Evolutionary conservation across 1,140 invertebrate species (phyloP), one percentile per base, ranked within the genome.

Genomic region (Piezodorus guildinii): DNA sequence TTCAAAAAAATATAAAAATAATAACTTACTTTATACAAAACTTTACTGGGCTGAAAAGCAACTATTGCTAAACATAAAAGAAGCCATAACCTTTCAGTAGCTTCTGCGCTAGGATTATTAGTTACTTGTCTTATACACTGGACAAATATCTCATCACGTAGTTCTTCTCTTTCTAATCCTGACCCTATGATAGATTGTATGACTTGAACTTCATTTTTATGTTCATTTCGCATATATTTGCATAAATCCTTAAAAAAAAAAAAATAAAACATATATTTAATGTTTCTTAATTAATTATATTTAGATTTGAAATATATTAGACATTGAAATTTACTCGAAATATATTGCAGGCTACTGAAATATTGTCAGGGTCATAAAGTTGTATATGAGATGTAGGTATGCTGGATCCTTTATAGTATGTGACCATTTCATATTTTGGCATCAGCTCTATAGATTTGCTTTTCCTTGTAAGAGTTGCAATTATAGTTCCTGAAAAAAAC

Each of bases 371-470:
- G 77, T 96, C 94, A 74, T 94, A 94, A 78, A 98, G 84, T 70
- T 94, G 91, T 71, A 96, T 88, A 75, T 96, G 93, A 0, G 93
- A 96, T 63, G 89, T 94, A 1, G 92, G 89, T 70, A 97, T 96
- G 46, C 85, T 83, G 61, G 85, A 88, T 27, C 84, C 86, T 73
- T 92, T 91, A 68, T 89, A 90, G 75, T 87, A 96, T 0, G 83
- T 86, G 1, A 96, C 83, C 91, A 98, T 95, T 73, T 96, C 92
- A 70, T 90, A 87, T 71, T 94, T 94, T 0, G 88, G 86, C 30
- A 94, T 79, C 60, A 86, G 78, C 72, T 94, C 90, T 67, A 83
- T 79, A 43, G 82, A 84, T 67, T 90, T 90, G 0, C 78, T 79
- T 73, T 90, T 90, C 69, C 90, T 78, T 0, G 90, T 94, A 25